Evolutionary conservation across 2,888 invertebrate genomes (phyloP).

Genomic region (Drosophila conformis): DNA sequence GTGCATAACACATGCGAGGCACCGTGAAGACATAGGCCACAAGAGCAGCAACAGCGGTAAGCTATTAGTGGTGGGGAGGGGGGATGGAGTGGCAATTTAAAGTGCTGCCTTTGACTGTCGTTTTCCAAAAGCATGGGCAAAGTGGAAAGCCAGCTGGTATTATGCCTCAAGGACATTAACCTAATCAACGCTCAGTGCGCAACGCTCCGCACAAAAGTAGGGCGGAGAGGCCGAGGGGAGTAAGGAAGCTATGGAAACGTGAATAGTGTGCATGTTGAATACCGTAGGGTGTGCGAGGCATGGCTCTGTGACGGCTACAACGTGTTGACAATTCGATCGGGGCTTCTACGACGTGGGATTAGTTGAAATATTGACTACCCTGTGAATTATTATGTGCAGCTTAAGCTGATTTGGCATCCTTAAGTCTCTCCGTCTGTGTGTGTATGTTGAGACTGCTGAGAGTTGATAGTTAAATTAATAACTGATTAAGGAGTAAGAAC

Average conservation of each 20-base stretch:
- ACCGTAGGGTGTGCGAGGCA: conserved; percentile 13
- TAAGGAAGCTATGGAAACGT: background rate
- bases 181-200: conserved; percentile 69
- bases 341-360: background rate
- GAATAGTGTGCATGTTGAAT: conserved; percentile 3
- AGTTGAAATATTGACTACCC: conserved; percentile 46
- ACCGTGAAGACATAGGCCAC: conserved; percentile 21
- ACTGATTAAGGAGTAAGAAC: background rate
- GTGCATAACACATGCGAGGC: conserved; percentile 40
- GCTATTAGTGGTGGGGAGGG: background rate
- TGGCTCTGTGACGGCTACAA: conserved; percentile 15
- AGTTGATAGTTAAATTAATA: background rate
- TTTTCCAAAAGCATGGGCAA: conserved; percentile 16
- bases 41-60: conserved; percentile 6
- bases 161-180: conserved; percentile 75
- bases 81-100: conserved; percentile 22
- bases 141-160: conserved; percentile 54
- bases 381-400: conserved; percentile 41
- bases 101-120: conserved; percentile 52
- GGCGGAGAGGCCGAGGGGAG: background rate
- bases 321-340: conserved; percentile 37
- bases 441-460: background rate
- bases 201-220: background rate
- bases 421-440: background rate
- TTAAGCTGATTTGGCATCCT: conserved; percentile 8